A percentile compares a stretch with the other conserved stretches of the same genome.
Evolutionary conservation across 2,113 vertebrate genomes (phyloP).

Genomic region (Platysternon megacephalum): DNA sequence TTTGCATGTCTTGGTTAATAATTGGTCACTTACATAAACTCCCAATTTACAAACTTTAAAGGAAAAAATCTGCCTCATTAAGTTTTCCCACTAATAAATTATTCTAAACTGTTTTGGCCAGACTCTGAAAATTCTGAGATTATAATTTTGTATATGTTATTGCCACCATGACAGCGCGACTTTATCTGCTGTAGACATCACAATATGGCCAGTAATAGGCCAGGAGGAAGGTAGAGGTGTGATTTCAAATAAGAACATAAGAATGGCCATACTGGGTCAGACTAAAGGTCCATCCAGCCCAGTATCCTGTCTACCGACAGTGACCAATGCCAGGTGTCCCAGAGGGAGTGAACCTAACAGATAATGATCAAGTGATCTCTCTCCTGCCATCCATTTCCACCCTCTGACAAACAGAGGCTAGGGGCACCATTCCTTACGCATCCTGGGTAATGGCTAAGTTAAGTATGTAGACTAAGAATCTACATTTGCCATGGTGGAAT

Average conservation of each 20-base stretch:
- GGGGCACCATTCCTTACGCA: too few species aligned
- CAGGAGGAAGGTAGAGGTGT: neutral
- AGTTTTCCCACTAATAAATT: neutral
- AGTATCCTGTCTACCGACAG: too few species aligned
- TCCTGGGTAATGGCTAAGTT: neutral
- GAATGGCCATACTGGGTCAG: too few species aligned
- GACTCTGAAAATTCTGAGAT: neutral
- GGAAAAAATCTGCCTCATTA: neutral
- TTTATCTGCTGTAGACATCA: neutral
- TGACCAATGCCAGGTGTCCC: too few species aligned
- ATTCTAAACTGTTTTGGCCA: neutral
- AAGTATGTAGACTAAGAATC: neutral
- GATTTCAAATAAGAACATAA: neutral
- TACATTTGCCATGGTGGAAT: neutral
- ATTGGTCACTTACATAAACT: conserved; percentile 36
- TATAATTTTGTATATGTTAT: neutral
- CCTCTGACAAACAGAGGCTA: too few species aligned
- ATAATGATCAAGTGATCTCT: too few species aligned
- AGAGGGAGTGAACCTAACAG: too few species aligned
- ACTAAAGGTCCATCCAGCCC: too few species aligned
- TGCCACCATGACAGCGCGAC: neutral
- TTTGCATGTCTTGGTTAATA: neutral
- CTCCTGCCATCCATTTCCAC: too few species aligned
- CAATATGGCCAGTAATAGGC: neutral
- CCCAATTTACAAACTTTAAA: neutral